Base-by-base conservation (phyloP, 2,113 vertebrate species). In the Phocoena phocoena region DNA sequence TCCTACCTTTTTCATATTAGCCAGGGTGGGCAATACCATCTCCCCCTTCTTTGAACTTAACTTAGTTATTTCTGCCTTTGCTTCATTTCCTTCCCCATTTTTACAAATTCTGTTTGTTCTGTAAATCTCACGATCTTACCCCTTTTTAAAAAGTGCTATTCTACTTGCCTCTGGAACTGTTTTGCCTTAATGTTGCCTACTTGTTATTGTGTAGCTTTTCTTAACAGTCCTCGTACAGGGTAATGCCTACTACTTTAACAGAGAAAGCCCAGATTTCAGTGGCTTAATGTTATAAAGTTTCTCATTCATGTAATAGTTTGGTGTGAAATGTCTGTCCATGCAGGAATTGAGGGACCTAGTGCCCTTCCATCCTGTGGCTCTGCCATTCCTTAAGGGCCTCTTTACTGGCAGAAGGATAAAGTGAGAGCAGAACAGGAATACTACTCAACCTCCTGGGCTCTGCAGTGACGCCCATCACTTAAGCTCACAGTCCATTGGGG, bases 11-110 rank as follows among this genome's bases (percentile, higher is more conserved):
- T 60, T 53, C 55, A 31, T 1, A 31, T 23, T 68, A n/a, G 60
- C 50, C 73, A 62, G 1, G 15, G n/a, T 71, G 28, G 11, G 47
- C 20, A 60, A 4, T 25, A 76, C 50, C 21, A 5, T 50, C 38
- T 67, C 8, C 25, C n/a, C 3, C 38, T 60, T 31, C 74, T 93
- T 83, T 86, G 18, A 68, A 13, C 15, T 38, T 28, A 70, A 58
- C 63, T 53, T 87, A 50, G 28, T 85, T 88, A 25, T 88, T 90
- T 95, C 53, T 91, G 21, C 65, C n/a, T 94, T 88, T 67, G 33
- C 71, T 77, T 95, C 33, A 17, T 97, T 95, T 77, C 38, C 86
- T 96, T 70, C 26, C 36, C n/a, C 38, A 36, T 82, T 44, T 86
- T 86, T 60, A 73, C 23, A 63, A 9, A 70, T 94, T 65, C 68